Base-by-base conservation (phyloP, 1,140 invertebrate genomes). In the Drosophila tsacasi region DNA sequence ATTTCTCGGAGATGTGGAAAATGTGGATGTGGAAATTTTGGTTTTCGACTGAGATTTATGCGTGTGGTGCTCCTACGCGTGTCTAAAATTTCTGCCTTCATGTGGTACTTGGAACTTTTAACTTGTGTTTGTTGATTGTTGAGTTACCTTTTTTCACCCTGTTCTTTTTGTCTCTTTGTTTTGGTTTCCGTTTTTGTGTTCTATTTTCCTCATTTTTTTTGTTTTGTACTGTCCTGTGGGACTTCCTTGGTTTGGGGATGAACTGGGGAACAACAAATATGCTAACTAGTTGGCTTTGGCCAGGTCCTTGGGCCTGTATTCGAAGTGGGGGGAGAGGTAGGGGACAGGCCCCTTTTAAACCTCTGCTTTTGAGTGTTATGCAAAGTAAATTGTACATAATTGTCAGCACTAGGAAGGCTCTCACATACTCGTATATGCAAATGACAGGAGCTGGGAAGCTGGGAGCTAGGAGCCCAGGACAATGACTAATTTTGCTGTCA, bases 341-440 rank as follows among this genome's bases (percentile, higher is more conserved):
- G 13, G 32, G 32, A 35, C 3, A 23, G 54, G n/a, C 57, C 32
- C 63, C 54, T 71, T 78, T 78, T 66, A 67, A 67, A 89, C 32
- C 77, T 73, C 63, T 76, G 77, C 63, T 66, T 64, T 84, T 49
- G 81, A 87, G 81, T 87, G 81, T 87, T 87, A 87, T 87, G 83
- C 83, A 89, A 87, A 87, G 81, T 87, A 89, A 87, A 84, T 87
- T 87, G 81, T 89, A 84, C 84, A 87, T 87, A 89, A 87, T 87
- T 87, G 81, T 87, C 76, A 74, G 80, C 72, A 87, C 75, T 63
- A 63, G 44, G 44, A 44, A 67, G 60, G 55, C 49, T 39, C 52
- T 39, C 50, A 77, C 47, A 61, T 61, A n/a, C n/a, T n/a, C n/a
- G n/a, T n/a, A 73, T 85, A 85, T 86, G 75, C 75, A 79, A 85